Evolutionary conservation across 2,797 vertebrate species (phyloP), one percentile per base, ranked within the genome.

Genomic region (Tenualosa thibaudeaui): DNA sequence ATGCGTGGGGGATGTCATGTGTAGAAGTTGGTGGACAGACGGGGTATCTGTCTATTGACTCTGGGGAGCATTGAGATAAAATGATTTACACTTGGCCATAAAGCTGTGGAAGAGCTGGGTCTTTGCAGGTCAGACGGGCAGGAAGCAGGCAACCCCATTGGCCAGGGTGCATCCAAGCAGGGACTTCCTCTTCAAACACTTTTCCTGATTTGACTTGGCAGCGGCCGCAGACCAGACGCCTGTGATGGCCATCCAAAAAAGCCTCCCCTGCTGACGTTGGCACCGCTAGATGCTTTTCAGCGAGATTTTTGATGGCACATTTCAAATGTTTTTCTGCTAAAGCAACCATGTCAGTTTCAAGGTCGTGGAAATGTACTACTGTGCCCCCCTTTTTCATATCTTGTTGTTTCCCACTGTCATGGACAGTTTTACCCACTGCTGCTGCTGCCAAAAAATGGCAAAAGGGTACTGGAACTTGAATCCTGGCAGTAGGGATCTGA

Each of bases 171-270:
- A 75, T 75, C 68, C 68, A 75, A 75, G 68, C 68, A 17, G 15
- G 84, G 90, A 86, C 87, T 82, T 86, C 88, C 85, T 89, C 71
- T 85, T 81, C 83, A 58, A 84, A 81, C 83, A 83, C 81, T 89
- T 75, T 75, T 90, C 89, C 88, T 90, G 87, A 71, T 86, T 88
- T 78, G 56, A 82, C 71, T 88, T 89, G 84, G 86, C 87, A 89
- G 83, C 83, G 65, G 40, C 40, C 65, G 83, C 86, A 82, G 81
- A 86, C 81, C 75, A 46, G 51, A 86, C 83, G 83, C 81, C 83
- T 85, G 83, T 86, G 84, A 86, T 83, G 40, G 46, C 7, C 58
- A 60, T 89, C 87, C 86, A 84, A 85, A 84, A 82, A 68, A 49
- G 31, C 31, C 68, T 40, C 65, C 82, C 86, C 86, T 81, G 81